Percentiles rank a stretch among this genome's conserved stretches.
Evolutionary conservation across 2,888 invertebrate species (phyloP).

Genomic region (Lasioglossum leucozonium): DNA sequence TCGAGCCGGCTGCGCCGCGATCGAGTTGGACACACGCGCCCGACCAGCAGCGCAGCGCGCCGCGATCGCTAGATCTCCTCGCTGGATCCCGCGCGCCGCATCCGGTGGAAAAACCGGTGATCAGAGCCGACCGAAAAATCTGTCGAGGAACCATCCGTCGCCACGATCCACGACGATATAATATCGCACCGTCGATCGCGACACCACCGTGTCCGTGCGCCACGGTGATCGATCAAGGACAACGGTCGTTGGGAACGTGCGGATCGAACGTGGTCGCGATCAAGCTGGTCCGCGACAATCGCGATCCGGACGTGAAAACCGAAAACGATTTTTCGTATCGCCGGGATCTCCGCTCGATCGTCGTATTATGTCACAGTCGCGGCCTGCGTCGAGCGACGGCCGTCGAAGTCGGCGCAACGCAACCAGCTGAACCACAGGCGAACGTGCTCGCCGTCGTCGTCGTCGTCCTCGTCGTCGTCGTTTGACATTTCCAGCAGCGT

Average conservation of each 20-base stretch:
- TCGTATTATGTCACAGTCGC: constrained; percentile 83
- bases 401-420: constrained; percentile 61
- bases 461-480: constrained; percentile 65
- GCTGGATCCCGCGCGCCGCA: not conserved
- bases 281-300: constrained; percentile 18
- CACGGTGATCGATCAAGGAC: not conserved
- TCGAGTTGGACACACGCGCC: constrained; percentile 62
- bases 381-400: constrained; percentile 78
- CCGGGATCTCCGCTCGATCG: constrained; percentile 48
- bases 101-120: too few species aligned
- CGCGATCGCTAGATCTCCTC: not conserved
- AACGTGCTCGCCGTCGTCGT: constrained; percentile 67
- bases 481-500: constrained; percentile 76
- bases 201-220: not conserved
- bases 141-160: not conserved
- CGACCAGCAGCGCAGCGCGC: not conserved
- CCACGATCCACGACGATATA: too few species aligned
- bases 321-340: constrained; percentile 18
- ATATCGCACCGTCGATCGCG: not conserved
- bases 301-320: constrained; percentile 23
- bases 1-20: constrained; percentile 63
- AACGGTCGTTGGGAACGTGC: not conserved
- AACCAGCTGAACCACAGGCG: constrained; percentile 46
- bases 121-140: not conserved
- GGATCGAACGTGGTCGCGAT: not conserved